Evolutionary conservation across 2,888 invertebrate genomes (phyloP), one percentile per base, ranked within the genome.

Genomic region (Caenorhabditis panamensis): DNA sequence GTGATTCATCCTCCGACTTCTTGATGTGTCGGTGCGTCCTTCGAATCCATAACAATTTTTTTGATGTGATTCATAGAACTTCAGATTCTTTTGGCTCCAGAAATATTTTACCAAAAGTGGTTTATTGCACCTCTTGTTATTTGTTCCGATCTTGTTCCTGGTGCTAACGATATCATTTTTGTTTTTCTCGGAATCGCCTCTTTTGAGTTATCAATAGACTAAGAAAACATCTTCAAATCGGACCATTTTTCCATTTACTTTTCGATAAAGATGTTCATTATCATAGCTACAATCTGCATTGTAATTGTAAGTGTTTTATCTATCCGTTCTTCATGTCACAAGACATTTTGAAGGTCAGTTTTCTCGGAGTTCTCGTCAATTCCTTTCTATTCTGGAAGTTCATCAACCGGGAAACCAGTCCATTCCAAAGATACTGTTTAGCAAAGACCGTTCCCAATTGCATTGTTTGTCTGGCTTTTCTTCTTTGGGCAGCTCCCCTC

Each of bases 361-460:
- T 59, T 2, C 0, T 61, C n/a, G 75, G 75, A 41, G n/a, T 67
- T 9, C n/a, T 41, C 11, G 53, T 67, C 0, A 75, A 75, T 24
- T 22, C 58, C 20, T 51, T 11, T 8, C 36, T 75, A 20, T 54
- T 75, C 22, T 75, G 75, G 75, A n/a, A n/a, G n/a, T n/a, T n/a
- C n/a, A n/a, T n/a, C n/a, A n/a, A n/a, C n/a, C n/a, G n/a, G n/a
- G n/a, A 53, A 44, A 37, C 58, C 6, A 78, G 66, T 13, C 58
- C 69, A 3, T 78, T 69, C 59, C 69, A 69, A 13, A 78, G 66
- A 24, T 51, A 71, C 0, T 78, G 77, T 26, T 37, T 69, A 0
- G 58, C 51, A 0, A 78, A 78, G 36, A 78, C 71, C 1, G 6
- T 77, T 3, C 77, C 77, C 5, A 78, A 78, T 56, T 53, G 69